A percentile compares a stretch with the other conserved stretches of the same genome.
Evolutionary conservation across 2,113 vertebrate species (phyloP).

Genomic region (Pontoporia blainvillei): DNA sequence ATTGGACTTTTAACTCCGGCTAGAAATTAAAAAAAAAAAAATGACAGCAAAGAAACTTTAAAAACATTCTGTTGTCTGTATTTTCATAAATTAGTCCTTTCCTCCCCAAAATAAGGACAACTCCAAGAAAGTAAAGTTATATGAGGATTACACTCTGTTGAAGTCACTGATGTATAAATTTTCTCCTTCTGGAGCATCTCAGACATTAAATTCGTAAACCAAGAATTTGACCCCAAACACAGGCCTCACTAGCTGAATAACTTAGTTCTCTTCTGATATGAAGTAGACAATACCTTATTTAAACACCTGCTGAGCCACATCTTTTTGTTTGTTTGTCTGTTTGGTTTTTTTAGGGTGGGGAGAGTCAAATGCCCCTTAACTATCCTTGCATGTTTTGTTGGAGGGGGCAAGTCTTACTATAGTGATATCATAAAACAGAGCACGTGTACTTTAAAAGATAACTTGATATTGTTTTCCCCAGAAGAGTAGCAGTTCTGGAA

Average conservation of each 20-base stretch:
- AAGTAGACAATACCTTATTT: background rate
- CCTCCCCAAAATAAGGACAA: background rate
- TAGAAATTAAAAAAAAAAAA: background rate
- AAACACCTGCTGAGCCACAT: background rate
- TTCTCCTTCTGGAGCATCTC: background rate
- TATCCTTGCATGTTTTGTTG: background rate
- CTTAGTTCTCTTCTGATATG: background rate
- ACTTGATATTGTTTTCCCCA: background rate
- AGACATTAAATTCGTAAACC: background rate
- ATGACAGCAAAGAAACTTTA: background rate
- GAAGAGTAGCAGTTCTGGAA: conserved; percentile 21
- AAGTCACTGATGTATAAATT: background rate
- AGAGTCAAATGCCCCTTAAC: background rate
- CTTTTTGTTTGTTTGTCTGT: background rate
- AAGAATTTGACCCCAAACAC: background rate
- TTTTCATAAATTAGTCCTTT: background rate
- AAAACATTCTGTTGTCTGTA: background rate
- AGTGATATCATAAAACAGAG: background rate
- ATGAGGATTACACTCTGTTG: background rate
- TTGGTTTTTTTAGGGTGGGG: background rate
- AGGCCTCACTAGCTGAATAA: background rate
- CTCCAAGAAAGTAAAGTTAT: conserved; percentile 31
- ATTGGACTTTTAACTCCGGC: background rate
- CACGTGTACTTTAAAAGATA: background rate
- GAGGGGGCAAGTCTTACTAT: background rate